Percentiles rank a stretch among this genome's conserved stretches.
phyloP scores from a whole-genome alignment of 2,797 vertebrate genomes.

The Tinamus major region DNA sequence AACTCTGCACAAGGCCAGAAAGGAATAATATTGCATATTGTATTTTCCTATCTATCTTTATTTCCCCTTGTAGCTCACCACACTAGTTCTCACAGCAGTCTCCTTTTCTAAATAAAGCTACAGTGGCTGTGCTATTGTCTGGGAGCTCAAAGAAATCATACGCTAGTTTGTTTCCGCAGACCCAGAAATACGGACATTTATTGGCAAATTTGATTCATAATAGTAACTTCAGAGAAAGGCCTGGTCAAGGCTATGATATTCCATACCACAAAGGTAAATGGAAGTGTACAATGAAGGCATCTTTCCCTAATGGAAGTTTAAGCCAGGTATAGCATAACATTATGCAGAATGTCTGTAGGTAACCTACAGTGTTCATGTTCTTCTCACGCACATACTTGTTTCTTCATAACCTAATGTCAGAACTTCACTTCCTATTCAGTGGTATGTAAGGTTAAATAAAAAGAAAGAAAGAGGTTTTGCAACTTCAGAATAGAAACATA shows the following conservation, averaged over 20 bases:
- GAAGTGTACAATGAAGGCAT: accelerated
- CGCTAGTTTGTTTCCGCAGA: neutral
- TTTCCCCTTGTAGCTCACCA: neutral
- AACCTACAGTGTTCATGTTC: neutral
- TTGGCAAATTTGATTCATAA: neutral
- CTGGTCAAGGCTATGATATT: neutral
- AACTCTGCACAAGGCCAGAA: neutral
- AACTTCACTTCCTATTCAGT: neutral
- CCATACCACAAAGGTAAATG: neutral
- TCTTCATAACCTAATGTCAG: neutral
- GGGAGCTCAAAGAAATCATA: neutral
- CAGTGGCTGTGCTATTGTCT: neutral
- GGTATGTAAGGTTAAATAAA: neutral
- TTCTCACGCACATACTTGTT: neutral
- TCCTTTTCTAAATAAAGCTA: neutral
- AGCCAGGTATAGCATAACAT: neutral
- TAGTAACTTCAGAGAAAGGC: neutral
- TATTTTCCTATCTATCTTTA: neutral
- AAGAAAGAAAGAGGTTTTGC: neutral
- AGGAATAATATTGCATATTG: neutral
- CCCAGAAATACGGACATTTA: neutral
- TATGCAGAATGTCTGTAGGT: neutral
- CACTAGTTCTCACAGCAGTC: neutral
- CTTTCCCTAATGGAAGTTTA: neutral
- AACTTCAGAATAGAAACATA: neutral